These are phyloP conservation scores for Cydia strobilella DNA, from an alignment of 1,140 invertebrate genomes.

Conservation along the genomic window DNA sequence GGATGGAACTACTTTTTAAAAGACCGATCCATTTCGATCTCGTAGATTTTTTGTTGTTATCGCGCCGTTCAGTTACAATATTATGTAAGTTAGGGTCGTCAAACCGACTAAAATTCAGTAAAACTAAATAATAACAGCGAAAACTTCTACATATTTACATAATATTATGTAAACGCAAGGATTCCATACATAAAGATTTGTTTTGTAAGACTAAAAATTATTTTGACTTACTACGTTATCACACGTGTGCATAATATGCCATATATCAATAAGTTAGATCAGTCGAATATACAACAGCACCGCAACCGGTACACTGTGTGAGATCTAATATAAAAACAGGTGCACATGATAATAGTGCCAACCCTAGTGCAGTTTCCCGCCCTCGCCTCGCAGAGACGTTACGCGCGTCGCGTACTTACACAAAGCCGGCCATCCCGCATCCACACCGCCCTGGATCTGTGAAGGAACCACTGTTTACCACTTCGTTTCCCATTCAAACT, in stretches of 20 bases:
- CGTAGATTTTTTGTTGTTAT: constrained; percentile 32
- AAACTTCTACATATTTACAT: too few species aligned
- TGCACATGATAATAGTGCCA: constrained; percentile 1
- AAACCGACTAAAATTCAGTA: not conserved
- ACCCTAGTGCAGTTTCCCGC: constrained; percentile 18
- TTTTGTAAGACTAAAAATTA: too few species aligned
- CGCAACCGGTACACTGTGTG: too few species aligned
- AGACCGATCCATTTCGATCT: constrained; percentile 32
- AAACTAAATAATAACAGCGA: not conserved
- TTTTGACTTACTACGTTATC: too few species aligned
- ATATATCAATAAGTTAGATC: too few species aligned
- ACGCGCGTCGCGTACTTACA: constrained; percentile 6
- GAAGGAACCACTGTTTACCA: constrained; percentile 76
- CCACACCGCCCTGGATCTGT: constrained; percentile 47
- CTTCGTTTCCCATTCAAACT: constrained; percentile 74
- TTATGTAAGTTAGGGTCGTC: constrained; percentile 19
- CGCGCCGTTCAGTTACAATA: constrained; percentile 32
- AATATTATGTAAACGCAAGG: too few species aligned
- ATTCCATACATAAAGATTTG: too few species aligned
- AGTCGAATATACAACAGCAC: too few species aligned
- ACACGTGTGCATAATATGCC: too few species aligned
- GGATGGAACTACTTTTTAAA: constrained; percentile 35
- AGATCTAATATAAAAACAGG: not conserved
- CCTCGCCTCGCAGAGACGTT: constrained; percentile 12
- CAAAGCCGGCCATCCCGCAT: constrained; percentile 41